Conservation (phyloP, 2,113 vertebrate genomes). For the Scomber japonicus region DNA sequence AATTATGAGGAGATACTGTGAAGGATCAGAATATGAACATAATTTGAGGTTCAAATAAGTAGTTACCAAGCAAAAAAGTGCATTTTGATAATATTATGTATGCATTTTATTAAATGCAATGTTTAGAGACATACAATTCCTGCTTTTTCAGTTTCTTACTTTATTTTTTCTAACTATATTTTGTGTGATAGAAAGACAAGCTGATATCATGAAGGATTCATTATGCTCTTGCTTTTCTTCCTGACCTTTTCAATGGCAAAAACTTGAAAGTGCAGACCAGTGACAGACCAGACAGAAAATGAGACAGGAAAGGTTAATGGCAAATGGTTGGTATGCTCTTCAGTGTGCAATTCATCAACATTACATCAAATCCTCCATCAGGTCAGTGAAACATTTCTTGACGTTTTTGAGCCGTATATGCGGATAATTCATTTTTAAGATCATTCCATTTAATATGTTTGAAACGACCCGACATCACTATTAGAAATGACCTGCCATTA, state of each 20-base stretch:
- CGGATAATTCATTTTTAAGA: constrained; percentile 28
- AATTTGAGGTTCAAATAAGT: too few relatives aligned
- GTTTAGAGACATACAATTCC: not conserved
- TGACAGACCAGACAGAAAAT: constrained; percentile 28
- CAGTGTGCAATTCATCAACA: constrained; percentile 20
- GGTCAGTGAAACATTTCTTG: constrained; percentile 11
- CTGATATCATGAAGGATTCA: constrained; percentile 21
- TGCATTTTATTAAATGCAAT: not conserved
- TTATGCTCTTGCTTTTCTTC: constrained; percentile 6
- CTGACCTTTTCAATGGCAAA: constrained; percentile 33
- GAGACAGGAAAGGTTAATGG: constrained; percentile 46
- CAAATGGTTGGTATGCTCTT: not conserved
- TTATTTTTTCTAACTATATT: not conserved
- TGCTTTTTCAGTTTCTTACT: not conserved
- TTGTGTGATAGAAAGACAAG: not conserved
- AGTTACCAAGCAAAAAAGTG: too few relatives aligned
- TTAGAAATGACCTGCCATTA: not conserved
- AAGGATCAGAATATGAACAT: too few relatives aligned
- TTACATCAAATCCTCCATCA: constrained; percentile 2
- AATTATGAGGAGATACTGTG: too few relatives aligned
- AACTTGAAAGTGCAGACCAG: constrained; percentile 7
- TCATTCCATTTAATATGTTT: constrained; percentile 23
- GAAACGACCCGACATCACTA: not conserved
- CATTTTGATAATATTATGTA: too few relatives aligned
- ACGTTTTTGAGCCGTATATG: constrained; percentile 8